Conservation (phyloP, 2,797 vertebrate species). For the Notolepis coatsorum region DNA sequence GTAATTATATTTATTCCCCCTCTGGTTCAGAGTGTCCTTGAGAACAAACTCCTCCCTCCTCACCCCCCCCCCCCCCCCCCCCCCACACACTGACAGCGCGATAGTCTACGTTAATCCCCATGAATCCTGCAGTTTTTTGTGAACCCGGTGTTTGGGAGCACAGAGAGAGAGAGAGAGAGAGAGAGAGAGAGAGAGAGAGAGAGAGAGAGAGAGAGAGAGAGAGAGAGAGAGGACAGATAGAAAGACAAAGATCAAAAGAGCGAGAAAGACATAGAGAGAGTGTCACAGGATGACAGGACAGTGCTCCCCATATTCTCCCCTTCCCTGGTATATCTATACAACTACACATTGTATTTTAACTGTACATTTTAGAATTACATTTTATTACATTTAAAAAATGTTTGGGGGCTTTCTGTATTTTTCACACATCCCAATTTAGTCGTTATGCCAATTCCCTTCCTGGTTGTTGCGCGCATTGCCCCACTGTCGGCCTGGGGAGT, state of each 20-base stretch:
- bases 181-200: background rate
- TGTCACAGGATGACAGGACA: too few relatives aligned
- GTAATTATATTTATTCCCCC: slow-evolving; percentile 62
- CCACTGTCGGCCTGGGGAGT: too few relatives aligned
- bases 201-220: background rate
- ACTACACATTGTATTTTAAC: too few relatives aligned
- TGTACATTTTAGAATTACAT: too few relatives aligned
- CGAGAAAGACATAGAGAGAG: too few relatives aligned
- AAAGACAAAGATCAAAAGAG: background rate
- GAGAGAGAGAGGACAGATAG: background rate
- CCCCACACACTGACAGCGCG: slow-evolving; percentile 43
- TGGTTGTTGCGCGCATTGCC: too few relatives aligned
- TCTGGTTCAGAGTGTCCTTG: slow-evolving; percentile 51
- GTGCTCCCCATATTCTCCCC: too few relatives aligned
- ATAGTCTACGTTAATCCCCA: slow-evolving; percentile 52
- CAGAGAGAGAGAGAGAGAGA: background rate
- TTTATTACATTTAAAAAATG: too few relatives aligned
- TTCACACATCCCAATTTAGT: too few relatives aligned
- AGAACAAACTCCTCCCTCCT: slow-evolving; percentile 38
- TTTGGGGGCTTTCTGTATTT: too few relatives aligned
- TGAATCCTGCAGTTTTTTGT: slow-evolving; percentile 19
- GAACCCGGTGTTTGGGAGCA: slow-evolving; percentile 4
- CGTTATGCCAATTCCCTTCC: too few relatives aligned
- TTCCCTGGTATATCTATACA: too few relatives aligned
- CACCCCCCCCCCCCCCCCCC: background rate